These are phyloP conservation scores for Melierax canorus DNA, from an alignment of 2,113 vertebrate genomes.

Conservation along the genomic window DNA sequence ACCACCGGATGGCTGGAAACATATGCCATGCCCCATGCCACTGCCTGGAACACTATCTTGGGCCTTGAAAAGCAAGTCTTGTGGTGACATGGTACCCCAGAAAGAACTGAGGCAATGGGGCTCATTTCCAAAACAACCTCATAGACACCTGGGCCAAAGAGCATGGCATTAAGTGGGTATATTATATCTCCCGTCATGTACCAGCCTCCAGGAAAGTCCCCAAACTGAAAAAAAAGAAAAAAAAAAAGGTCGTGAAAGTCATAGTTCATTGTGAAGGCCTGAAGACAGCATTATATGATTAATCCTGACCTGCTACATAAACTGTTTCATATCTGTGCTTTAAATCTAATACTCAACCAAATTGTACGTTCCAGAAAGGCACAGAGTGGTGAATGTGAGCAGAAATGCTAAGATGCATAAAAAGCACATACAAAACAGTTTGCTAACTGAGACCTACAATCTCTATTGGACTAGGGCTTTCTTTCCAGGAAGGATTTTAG, in stretches of 20 bases:
- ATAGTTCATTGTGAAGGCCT: neutral
- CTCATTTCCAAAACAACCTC: no score
- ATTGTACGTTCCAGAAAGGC: neutral
- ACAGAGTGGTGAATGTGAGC: neutral
- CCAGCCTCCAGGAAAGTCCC: no score
- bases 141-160: no score
- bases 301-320: neutral
- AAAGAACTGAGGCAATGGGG: no score
- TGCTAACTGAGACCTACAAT: neutral
- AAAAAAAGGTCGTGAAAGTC: neutral
- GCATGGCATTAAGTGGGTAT: no score
- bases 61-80: no score
- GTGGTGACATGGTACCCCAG: no score
- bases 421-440: neutral
- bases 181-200: no score
- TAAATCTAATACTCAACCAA: neutral
- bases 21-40: no score
- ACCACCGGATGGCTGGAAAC: no score
- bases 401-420: neutral
- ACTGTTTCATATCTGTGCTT: neutral
- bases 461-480: neutral
- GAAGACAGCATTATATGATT: neutral
- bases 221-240: neutral
- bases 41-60: no score
- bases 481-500: neutral